A percentile compares a stretch with the other conserved stretches of the same genome.
These are phyloP conservation scores for Camponotus fellah DNA, from an alignment of 2,888 invertebrate species.

Conservation along the genomic window DNA sequence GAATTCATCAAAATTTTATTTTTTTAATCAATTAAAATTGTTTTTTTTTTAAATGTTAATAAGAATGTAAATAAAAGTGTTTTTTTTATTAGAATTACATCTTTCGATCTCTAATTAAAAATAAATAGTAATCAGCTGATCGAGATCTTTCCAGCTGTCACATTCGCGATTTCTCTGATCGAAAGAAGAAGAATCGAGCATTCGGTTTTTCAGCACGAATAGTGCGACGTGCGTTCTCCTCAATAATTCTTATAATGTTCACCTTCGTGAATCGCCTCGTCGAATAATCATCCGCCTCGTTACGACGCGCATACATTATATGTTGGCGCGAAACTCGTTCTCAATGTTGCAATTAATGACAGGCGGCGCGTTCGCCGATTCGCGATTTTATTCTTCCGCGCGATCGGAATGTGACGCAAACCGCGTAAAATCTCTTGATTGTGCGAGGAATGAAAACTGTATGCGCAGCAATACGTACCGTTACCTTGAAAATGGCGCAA, in stretches of 20 bases:
- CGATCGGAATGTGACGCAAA: conserved; percentile 18
- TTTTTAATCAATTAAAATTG: background rate
- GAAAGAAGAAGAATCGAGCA: background rate
- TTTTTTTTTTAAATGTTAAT: too few relatives aligned
- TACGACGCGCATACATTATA: conserved; percentile 35
- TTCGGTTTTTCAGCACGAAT: background rate
- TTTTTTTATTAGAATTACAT: background rate
- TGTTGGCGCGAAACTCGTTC: conserved; percentile 39
- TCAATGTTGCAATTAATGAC: conserved; percentile 53
- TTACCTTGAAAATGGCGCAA: conserved; percentile 55
- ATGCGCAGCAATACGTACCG: conserved; percentile 37
- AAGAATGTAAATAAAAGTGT: too few relatives aligned
- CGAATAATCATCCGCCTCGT: conserved; percentile 28
- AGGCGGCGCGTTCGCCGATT: conserved; percentile 24
- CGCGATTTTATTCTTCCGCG: conserved; percentile 30
- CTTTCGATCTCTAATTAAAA: background rate
- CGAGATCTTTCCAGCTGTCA: background rate
- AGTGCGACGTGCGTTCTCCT: background rate
- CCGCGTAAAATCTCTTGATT: conserved; percentile 47
- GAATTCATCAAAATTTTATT: background rate
- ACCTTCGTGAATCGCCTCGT: conserved; percentile 44
- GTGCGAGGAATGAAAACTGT: conserved; percentile 51
- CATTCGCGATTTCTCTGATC: background rate
- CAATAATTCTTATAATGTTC: conserved; percentile 35
- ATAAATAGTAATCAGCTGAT: conserved; percentile 1